Percentiles rank a stretch among this genome's conserved stretches.
Evolutionary conservation across 2,113 vertebrate species (phyloP).

Genomic region (Bos indicus): DNA sequence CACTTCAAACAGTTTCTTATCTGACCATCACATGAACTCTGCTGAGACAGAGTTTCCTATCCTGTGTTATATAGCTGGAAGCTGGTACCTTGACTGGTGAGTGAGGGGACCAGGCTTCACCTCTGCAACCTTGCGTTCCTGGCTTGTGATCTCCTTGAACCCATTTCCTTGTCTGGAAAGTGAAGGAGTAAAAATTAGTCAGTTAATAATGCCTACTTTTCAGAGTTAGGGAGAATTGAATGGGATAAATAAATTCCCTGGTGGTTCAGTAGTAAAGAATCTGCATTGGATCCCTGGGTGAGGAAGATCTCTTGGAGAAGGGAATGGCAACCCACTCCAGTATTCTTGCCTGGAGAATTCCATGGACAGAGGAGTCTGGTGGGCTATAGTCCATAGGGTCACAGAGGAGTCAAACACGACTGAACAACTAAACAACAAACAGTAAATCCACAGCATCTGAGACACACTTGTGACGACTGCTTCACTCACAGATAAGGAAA

Average conservation of each 20-base stretch:
- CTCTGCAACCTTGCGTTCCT: not conserved
- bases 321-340: not conserved
- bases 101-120: not conserved
- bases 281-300: not conserved
- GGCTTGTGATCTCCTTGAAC: not conserved
- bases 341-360: not conserved
- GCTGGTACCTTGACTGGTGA: not conserved
- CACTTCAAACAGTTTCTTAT: not conserved
- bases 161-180: not conserved
- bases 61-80: rapidly evolving
- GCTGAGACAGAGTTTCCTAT: not conserved
- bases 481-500: not conserved
- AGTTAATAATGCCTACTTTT: not conserved
- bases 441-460: not conserved
- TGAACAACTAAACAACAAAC: not conserved
- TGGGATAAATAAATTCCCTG: not conserved
- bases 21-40: not conserved
- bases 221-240: not conserved
- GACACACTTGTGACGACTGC: not conserved
- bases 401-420: not conserved
- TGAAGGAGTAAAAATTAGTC: not conserved
- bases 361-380: not conserved
- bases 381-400: rapidly evolving
- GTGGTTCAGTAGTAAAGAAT: not conserved
- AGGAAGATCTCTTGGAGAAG: not conserved